Evolutionary conservation across 1,140 invertebrate genomes (phyloP).

Genomic region (Pseudomyrmex dendroicus): DNA sequence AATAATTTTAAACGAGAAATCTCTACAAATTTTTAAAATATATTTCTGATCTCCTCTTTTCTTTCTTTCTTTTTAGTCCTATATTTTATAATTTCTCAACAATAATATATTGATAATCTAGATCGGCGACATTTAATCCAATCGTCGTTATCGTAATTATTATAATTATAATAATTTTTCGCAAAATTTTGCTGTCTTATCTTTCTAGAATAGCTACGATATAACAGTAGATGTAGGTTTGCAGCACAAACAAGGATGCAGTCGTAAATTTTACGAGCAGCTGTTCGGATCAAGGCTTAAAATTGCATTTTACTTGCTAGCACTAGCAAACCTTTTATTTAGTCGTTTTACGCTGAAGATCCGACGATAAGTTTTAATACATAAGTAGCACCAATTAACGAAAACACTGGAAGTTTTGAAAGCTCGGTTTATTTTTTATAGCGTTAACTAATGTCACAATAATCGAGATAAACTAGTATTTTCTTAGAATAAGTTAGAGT

Average conservation of each 20-base stretch:
- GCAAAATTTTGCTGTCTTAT: background rate
- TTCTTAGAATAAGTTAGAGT: background rate
- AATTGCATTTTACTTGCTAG: constrained; percentile 7
- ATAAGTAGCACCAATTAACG: background rate
- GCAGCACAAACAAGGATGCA: background rate
- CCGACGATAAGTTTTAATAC: constrained; percentile 10
- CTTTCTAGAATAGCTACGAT: constrained; percentile 1
- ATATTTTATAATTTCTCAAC: constrained; percentile 1
- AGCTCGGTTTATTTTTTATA: background rate
- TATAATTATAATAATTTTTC: background rate
- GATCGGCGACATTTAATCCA: no score
- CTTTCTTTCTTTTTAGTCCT: no score
- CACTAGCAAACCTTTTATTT: background rate
- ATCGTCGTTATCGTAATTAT: background rate
- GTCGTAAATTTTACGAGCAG: constrained; percentile 39
- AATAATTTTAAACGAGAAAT: no score
- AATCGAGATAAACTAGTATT: background rate
- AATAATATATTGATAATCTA: no score
- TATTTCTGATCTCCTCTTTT: no score
- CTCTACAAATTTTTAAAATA: no score
- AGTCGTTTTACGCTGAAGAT: background rate
- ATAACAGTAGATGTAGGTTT: background rate
- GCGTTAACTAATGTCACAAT: background rate
- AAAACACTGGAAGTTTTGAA: constrained; percentile 5
- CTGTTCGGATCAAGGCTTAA: constrained; percentile 4